Base-by-base conservation (phyloP, 2,797 vertebrate genomes). In the Esox masquinongy region DNA sequence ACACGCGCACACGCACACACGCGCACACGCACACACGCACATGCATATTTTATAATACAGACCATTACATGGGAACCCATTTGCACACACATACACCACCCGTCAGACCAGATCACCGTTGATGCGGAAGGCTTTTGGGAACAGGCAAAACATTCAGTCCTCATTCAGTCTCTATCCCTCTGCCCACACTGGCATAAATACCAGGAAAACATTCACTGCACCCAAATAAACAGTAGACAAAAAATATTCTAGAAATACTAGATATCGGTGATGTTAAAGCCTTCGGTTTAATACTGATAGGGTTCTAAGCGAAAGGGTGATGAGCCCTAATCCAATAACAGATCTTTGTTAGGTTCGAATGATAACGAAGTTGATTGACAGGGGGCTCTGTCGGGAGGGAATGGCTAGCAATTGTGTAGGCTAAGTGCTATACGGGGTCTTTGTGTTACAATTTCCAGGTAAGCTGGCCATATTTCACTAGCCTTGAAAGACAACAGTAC, bases 131-230 rank as follows among this genome's bases (percentile, higher is more conserved):
- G 53, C n/a, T 22, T 56, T 56, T 56, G 53, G 8, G n/a, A 56
- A 22, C 53, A 8, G 7, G n/a, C 19, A 56, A 56, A 56, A 56
- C n/a, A 56, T 16, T n/a, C 53, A 6, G 19, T 12, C 17, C 68
- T 17, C 16, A 9, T 68, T n/a, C 34, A 6, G 36, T 49, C 68
- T 69, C 68, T 47, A n/a, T 69, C 68, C 43, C 68, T 47, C 67
- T 0, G 29, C 11, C 31, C 36, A 24, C 68, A 26, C 61, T 49
- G 34, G 22, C 68, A 43, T 7, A 47, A 39, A 49, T 22, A 43
- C n/a, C 36, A 19, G n/a, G 12, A 43, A 34, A 39, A 36, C 19
- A 68, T 34, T 22, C 4, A 2, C 68, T 24, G 39, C 43, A 56
- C 3, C 53, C 53, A 6, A n/a, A 26, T 26, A 63, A 63, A 26